Base-by-base conservation (phyloP, 2,113 vertebrate genomes). In the Sinocyclocheilus anophthalmus region DNA sequence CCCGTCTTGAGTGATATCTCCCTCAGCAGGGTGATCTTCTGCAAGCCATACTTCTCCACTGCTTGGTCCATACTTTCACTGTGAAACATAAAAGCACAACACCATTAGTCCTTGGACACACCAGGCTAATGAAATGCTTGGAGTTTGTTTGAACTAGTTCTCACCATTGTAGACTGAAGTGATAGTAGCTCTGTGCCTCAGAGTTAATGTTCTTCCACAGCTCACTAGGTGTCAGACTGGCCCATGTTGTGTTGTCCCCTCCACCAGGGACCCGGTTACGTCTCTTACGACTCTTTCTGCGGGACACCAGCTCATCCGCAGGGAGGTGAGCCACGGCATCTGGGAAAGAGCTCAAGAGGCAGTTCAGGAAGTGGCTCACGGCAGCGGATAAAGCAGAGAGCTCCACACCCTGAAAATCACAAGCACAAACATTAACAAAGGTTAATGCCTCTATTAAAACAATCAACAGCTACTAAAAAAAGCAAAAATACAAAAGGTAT, bases 321-420 rank as follows among this genome's bases (percentile, higher is more conserved):
- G 97, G 97, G 53, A 99, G 95, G 90, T 99, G 98, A 85, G 97
- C 97, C 30, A 99, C 96, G 0, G 97, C 96, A 6, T 99, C 98
- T 1, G 97, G 96, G 91, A 97, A 99, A 88, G 98, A 97, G 94
- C 97, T 99, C 89, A 99, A 92, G 90, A 99, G 97, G 94, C 98
- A 99, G 90, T 99, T 99, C 65, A 99, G 95, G 94, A 98, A 99
- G 92, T 99, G 98, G 93, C 98, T 99, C 85, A 99, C 98, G 88
- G 98, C 97, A 0, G 97, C 97, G 0, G 98, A 99, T 7, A 99
- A 95, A 67, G 97, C 98, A 0, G 97, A 99, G 90, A 99, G 92
- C 92, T 99, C 98, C 50, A 99, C 98, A 0, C 97, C 97, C 98
- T 99, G 37, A 78, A 72, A 50, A 50, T 42, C 3, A 39, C 30